These are phyloP conservation scores for Epinephelus cyanopodus DNA, from an alignment of 2,113 vertebrate genomes.

Conservation along the genomic window DNA sequence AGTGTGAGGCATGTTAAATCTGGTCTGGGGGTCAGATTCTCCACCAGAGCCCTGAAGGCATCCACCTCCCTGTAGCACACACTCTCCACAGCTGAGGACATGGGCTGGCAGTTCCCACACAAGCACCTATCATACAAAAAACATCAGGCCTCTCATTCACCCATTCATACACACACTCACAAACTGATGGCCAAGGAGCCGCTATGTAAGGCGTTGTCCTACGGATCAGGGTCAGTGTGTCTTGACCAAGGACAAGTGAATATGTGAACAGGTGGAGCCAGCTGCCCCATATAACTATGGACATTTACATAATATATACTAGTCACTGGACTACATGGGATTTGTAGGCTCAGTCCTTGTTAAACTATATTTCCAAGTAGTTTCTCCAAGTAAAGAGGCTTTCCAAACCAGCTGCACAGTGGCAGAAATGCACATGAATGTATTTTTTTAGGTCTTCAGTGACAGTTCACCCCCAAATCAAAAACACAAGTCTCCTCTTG, in stretches of 20 bases:
- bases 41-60: too few species aligned
- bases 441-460: not conserved
- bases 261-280: not conserved
- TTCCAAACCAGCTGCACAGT: conserved; percentile 9
- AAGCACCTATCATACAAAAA: too few species aligned
- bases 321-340: not conserved
- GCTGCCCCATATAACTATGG: not conserved
- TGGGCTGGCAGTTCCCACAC: too few species aligned
- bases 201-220: not conserved
- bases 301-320: not conserved
- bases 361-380: conserved; percentile 28
- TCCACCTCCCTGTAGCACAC: too few species aligned
- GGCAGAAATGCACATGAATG: conserved; percentile 38
- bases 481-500: too few species aligned
- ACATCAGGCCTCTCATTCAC: not conserved
- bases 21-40: too few species aligned
- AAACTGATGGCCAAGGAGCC: not conserved
- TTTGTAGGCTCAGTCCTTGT: not conserved
- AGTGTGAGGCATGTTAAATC: too few species aligned
- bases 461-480: too few species aligned
- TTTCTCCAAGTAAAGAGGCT: conserved; percentile 9
- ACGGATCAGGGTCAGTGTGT: not conserved
- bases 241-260: not conserved
- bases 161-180: not conserved
- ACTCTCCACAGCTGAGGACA: too few species aligned